Evolutionary conservation across 2,888 invertebrate species (phyloP).

Genomic region (Dyspetes luteomarginatus): DNA sequence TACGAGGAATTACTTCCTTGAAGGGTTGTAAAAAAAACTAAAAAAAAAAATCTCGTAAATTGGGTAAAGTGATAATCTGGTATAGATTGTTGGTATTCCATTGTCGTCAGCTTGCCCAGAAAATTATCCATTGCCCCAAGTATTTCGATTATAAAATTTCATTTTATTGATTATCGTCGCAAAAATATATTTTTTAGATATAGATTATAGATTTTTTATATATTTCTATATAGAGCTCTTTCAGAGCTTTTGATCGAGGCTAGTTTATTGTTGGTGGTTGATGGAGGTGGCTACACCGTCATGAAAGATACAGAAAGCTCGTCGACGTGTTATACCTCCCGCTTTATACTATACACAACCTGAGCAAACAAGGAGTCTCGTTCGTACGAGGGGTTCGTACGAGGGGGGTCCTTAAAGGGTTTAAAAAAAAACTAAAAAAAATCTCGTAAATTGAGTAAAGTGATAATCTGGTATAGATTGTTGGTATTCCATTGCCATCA

Average conservation of each 20-base stretch:
- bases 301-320: not conserved
- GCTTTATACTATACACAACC: not conserved
- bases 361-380: not conserved
- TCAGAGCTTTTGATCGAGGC: conserved; percentile 29
- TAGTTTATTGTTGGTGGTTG: conserved; percentile 43
- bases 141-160: no score
- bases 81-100: not conserved
- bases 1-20: not conserved
- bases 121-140: not conserved
- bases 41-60: conserved; percentile 13
- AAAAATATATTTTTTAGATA: no score
- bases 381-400: not conserved
- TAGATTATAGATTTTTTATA: no score
- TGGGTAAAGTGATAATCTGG: not conserved
- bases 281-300: conserved; percentile 8
- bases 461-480: not conserved
- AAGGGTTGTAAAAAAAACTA: conserved; percentile 10
- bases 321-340: not conserved
- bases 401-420: conserved; percentile 18
- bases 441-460: conserved; percentile 1
- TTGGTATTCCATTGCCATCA: not conserved
- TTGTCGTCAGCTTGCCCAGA: not conserved
- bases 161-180: no score
- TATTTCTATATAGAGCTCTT: not conserved
- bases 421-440: no score